Evolutionary conservation across 2,113 vertebrate species (phyloP).

Genomic region (Sphyrna mokarran): DNA sequence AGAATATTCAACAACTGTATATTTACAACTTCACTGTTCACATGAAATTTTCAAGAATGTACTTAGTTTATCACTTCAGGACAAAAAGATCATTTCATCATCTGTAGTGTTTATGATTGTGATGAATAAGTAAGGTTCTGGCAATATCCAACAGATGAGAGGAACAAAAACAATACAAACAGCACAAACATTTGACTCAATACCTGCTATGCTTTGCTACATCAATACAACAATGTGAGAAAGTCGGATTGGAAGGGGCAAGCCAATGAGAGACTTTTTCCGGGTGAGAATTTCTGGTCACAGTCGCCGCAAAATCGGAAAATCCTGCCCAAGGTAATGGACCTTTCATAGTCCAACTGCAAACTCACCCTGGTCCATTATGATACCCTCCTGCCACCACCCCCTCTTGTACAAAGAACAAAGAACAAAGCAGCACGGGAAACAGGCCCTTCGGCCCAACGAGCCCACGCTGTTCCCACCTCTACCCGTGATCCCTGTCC

Average conservation of each 20-base stretch:
- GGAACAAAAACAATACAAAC: background rate
- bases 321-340: no score
- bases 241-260: background rate
- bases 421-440: no score
- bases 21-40: background rate
- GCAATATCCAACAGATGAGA: background rate
- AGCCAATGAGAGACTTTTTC: background rate
- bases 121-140: background rate
- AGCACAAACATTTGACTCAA: background rate
- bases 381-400: no score
- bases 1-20: background rate
- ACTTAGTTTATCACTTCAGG: background rate
- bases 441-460: no score
- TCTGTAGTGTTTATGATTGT: background rate
- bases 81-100: background rate
- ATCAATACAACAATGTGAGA: background rate
- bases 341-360: no score
- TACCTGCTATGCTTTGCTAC: background rate
- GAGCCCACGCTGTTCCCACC: no score
- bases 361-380: no score
- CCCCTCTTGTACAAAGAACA: no score
- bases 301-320: no score
- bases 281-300: no score
- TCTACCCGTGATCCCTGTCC: no score
- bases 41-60: background rate